phyloP scores from a whole-genome alignment of 2,113 vertebrate genomes.

The Cygnus buccinator region DNA sequence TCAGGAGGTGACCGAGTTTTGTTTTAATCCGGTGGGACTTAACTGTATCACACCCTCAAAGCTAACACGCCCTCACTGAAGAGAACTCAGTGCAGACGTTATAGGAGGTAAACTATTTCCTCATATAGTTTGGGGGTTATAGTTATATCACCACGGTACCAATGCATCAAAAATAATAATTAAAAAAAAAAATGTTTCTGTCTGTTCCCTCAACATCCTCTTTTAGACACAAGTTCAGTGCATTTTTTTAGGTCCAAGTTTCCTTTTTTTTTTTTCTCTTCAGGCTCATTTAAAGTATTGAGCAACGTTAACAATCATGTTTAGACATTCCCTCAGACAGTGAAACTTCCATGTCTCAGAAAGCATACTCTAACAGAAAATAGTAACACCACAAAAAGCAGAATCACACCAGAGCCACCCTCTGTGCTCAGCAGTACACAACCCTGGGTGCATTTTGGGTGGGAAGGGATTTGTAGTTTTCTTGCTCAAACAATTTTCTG shows the following conservation, averaged over 20 bases:
- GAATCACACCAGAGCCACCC: background rate
- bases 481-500: background rate
- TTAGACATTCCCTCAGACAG: background rate
- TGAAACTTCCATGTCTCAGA: background rate
- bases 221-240: background rate
- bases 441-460: background rate
- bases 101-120: background rate
- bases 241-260: background rate
- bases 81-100: background rate
- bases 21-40: background rate
- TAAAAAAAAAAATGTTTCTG: background rate
- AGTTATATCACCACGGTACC: background rate
- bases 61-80: background rate
- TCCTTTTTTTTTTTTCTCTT: background rate
- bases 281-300: background rate
- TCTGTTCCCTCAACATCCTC: background rate
- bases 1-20: background rate
- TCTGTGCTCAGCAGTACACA: background rate
- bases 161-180: background rate
- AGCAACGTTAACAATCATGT: background rate
- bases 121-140: background rate
- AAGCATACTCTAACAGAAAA: background rate
- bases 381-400: background rate
- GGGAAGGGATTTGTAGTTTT: background rate
- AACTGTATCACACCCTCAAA: accelerated